Evolutionary conservation across 1,140 invertebrate genomes (phyloP).

Genomic region (Brachionus koreanus): DNA sequence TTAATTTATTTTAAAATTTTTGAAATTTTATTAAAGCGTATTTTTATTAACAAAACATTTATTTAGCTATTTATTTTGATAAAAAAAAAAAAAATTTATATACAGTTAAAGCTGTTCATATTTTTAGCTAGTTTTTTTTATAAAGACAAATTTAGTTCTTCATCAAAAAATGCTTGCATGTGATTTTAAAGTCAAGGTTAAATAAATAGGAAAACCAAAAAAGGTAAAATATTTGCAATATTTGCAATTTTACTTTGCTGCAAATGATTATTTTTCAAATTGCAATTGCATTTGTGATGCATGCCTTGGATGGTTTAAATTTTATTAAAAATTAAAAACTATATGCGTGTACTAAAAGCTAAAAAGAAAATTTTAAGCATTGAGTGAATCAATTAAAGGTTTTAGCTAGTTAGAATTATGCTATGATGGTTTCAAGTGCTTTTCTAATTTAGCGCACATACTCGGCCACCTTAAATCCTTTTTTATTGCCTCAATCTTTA

Average conservation of each 20-base stretch:
- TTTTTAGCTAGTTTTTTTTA: no score
- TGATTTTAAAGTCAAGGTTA: conserved; percentile 9
- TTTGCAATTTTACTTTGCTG: neutral
- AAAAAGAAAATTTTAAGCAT: conserved; percentile 23
- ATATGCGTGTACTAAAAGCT: neutral
- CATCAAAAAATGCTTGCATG: neutral
- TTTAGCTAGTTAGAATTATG: conserved; percentile 1
- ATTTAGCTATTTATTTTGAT: neutral
- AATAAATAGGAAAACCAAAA: neutral
- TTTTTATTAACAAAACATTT: neutral
- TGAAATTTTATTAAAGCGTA: neutral
- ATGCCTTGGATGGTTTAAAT: neutral
- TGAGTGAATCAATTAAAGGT: conserved; percentile 6
- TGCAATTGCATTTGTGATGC: neutral
- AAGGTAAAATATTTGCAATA: conserved; percentile 16
- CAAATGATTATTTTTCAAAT: conserved; percentile 14
- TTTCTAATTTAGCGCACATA: neutral
- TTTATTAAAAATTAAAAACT: neutral
- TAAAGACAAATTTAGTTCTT: neutral
- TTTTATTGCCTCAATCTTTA: neutral
- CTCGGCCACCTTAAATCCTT: neutral
- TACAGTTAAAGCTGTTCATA: neutral
- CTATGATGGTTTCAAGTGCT: neutral
- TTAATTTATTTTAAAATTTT: no score
- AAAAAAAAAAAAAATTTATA: neutral